phyloP scores from a whole-genome alignment of 2,888 invertebrate genomes.

The Plebejus argus region DNA sequence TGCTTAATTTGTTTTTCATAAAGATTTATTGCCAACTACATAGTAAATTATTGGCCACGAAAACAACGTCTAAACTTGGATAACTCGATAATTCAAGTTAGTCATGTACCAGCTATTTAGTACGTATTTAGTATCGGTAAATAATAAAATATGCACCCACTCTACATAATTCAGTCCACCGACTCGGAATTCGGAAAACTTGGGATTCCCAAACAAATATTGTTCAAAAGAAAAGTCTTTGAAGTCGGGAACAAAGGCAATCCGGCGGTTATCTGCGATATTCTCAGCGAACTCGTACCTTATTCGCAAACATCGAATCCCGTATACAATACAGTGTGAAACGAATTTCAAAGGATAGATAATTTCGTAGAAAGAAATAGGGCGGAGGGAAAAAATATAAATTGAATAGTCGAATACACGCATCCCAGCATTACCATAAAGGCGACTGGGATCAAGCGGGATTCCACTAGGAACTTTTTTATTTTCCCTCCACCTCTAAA shows the following conservation, averaged over 20 bases:
- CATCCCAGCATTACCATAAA: slow-evolving; percentile 80
- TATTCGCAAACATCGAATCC: slow-evolving; percentile 78
- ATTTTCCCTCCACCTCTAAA: slow-evolving; percentile 81
- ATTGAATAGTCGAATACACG: slow-evolving; percentile 81
- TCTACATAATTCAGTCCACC: slow-evolving; percentile 51
- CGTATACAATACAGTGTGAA: slow-evolving; percentile 80
- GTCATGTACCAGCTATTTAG: neutral
- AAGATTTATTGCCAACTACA: slow-evolving; percentile 52
- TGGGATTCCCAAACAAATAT: slow-evolving; percentile 72
- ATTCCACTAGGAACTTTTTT: slow-evolving; percentile 81
- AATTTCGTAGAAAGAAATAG: slow-evolving; percentile 79
- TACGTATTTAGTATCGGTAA: neutral
- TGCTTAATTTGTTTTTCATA: slow-evolving; percentile 67
- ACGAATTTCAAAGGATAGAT: slow-evolving; percentile 80
- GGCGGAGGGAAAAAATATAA: slow-evolving; percentile 78
- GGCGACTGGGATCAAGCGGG: slow-evolving; percentile 79
- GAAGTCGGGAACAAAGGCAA: slow-evolving; percentile 79
- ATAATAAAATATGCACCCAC: slow-evolving; percentile 30
- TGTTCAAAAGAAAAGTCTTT: slow-evolving; percentile 72
- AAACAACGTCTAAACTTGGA: neutral
- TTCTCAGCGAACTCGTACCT: slow-evolving; percentile 75
- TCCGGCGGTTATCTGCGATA: slow-evolving; percentile 78
- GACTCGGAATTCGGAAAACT: slow-evolving; percentile 48
- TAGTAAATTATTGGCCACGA: slow-evolving; percentile 35
- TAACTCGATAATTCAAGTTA: neutral